Evolutionary conservation across 2,113 vertebrate genomes (phyloP), one percentile per base, ranked within the genome.

Genomic region (Cathartes aura): DNA sequence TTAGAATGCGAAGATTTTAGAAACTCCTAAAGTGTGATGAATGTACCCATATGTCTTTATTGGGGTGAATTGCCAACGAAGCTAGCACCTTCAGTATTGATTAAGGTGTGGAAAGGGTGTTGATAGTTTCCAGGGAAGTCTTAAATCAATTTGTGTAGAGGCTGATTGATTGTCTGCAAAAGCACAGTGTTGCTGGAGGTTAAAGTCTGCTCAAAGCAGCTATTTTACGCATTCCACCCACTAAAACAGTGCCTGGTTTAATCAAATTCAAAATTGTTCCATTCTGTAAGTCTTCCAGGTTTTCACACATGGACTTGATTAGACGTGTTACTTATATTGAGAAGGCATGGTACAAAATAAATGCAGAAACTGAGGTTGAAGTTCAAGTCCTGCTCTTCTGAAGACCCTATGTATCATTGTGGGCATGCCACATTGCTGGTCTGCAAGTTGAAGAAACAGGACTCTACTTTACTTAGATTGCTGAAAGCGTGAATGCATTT

Each of bases 61-160:
- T 91, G 89, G 59, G 76, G 68, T 96, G 86, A 34, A 93, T 45
- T 95, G 82, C 68, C 73, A 82, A 26, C 50, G 59, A 82, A 93
- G 64, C 36, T 56, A 21, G 52, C 73, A 17, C 94, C 75, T 94
- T 95, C 87, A 70, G 7, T 91, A 93, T 86, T 81, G 97, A 95
- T 96, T 97, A 93, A 97, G 68, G 64, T 82, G 91, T 83, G 92
- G 90, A 97, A 82, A 67, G 75, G 60, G 63, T 78, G 91, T 86
- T 97, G 90, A 55, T 97, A 90, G 89, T 97, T 96, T 87, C 62
- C 84, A 93, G 56, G 79, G 82, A 93, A 78, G 29, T 55, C 83
- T 92, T 96, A 87, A 95, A 92, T 97, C 82, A 64, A 89, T 95
- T 97, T 95, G 58, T 88, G 24, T 93, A 59, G 58, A 96, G 71